Evolutionary conservation across 1,140 invertebrate species (phyloP).

Genomic region (Dreissena polymorpha): DNA sequence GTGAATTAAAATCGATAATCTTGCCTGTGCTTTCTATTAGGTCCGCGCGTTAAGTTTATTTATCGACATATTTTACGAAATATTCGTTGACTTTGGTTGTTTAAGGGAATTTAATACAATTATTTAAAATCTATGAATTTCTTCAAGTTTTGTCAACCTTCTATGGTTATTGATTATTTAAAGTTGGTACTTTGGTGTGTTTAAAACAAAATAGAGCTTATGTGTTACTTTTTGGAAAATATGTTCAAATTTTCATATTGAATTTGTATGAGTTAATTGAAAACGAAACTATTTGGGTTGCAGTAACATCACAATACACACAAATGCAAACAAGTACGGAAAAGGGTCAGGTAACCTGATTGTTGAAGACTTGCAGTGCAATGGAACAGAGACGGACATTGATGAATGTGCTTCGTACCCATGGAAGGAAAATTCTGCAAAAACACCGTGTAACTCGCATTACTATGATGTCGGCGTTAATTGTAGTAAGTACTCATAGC

Average conservation of each 20-base stretch:
- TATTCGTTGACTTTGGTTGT: no score
- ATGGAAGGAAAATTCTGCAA: neutral
- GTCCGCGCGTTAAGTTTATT: no score
- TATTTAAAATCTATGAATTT: no score
- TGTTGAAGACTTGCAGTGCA: slow-evolving; percentile 9
- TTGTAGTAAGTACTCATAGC: slow-evolving; percentile 3
- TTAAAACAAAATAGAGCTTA: no score
- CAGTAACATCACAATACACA: neutral
- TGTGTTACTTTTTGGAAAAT: no score
- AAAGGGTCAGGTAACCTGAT: neutral
- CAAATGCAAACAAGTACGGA: neutral
- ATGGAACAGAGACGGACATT: slow-evolving; percentile 1
- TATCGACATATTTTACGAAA: no score
- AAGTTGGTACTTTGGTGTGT: no score
- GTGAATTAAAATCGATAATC: no score
- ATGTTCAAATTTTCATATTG: neutral
- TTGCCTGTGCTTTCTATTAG: no score
- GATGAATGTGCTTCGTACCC: slow-evolving; percentile 20
- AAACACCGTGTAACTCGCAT: neutral
- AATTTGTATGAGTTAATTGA: neutral
- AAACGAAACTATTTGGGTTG: neutral
- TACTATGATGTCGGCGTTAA: slow-evolving; percentile 2
- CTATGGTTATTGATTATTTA: no score
- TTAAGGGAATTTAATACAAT: no score
- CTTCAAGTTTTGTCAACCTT: no score